Evolutionary conservation across 2,113 vertebrate species (phyloP).

Genomic region (Antidorcas marsupialis): DNA sequence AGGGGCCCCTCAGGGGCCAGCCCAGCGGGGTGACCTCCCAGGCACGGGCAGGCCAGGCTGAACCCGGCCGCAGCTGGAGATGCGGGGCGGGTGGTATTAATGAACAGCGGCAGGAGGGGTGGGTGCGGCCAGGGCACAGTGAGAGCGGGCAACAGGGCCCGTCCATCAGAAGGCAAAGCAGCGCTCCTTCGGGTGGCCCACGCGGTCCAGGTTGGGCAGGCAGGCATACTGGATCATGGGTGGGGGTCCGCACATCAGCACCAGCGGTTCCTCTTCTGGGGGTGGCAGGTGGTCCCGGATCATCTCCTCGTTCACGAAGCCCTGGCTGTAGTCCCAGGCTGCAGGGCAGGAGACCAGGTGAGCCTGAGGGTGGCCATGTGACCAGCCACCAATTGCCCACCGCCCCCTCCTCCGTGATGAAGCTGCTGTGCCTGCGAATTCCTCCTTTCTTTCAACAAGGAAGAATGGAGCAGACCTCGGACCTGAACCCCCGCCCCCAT

Average conservation of each 20-base stretch:
- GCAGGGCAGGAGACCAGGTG: background rate
- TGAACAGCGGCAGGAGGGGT: background rate
- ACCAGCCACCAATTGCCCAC: rapidly evolving
- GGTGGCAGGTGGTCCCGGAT: conserved; percentile 88
- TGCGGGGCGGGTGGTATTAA: rapidly evolving
- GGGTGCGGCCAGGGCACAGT: background rate
- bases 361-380: rapidly evolving
- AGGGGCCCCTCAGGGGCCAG: background rate
- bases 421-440: rapidly evolving
- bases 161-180: conserved; percentile 87
- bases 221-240: conserved; percentile 98
- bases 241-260: conserved; percentile 96
- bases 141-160: rapidly evolving
- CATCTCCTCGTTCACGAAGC: conserved; percentile 95
- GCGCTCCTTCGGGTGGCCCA: conserved; percentile 84
- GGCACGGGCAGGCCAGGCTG: conserved; percentile 21
- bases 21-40: background rate
- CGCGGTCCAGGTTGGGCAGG: conserved; percentile 93
- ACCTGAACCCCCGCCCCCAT: background rate
- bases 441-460: background rate
- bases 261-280: conserved; percentile 85
- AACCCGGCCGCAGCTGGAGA: background rate
- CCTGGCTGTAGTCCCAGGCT: conserved; percentile 95
- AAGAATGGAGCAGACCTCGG: rapidly evolving
- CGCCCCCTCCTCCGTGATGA: rapidly evolving